Conservation (phyloP, 2,797 vertebrate species). For the Chaunax sp. region DNA sequence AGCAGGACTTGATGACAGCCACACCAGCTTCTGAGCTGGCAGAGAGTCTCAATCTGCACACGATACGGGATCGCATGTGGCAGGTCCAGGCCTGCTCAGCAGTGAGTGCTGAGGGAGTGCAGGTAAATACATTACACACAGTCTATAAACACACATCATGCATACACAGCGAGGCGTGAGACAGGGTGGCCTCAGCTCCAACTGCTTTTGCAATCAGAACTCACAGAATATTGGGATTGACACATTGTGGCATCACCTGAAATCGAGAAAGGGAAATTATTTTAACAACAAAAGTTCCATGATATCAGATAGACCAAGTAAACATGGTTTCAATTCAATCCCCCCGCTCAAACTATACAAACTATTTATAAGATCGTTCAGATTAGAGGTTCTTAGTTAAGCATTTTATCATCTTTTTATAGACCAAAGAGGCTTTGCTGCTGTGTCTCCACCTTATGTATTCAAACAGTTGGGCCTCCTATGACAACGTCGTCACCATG, state of each 20-base stretch:
- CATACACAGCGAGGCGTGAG: background rate
- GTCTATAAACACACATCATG: conserved; percentile 9
- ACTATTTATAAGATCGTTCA: conserved; percentile 16
- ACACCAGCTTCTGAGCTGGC: conserved; percentile 78
- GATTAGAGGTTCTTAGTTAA: conserved; percentile 25
- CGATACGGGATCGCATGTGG: conserved; percentile 81
- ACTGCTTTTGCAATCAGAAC: background rate
- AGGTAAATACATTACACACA: conserved; percentile 64
- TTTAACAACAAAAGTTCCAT: background rate
- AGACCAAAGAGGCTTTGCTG: conserved; percentile 23
- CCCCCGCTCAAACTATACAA: background rate
- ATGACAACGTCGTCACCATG: background rate
- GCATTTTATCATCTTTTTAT: conserved; percentile 18
- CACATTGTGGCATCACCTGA: background rate
- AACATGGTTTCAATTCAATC: background rate
- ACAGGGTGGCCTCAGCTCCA: background rate
- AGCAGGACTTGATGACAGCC: conserved; percentile 84
- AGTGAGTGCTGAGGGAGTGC: conserved; percentile 79
- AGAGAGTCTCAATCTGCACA: conserved; percentile 80
- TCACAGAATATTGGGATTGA: background rate
- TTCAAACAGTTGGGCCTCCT: background rate
- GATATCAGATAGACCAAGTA: background rate
- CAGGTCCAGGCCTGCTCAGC: conserved; percentile 85
- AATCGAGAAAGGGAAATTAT: too few relatives aligned
- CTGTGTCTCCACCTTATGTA: background rate